A percentile compares a stretch with the other conserved stretches of the same genome.
phyloP scores from a whole-genome alignment of 30 jellyfish, hydroid and myxozoan species.

The Aurelia coerulea region DNA sequence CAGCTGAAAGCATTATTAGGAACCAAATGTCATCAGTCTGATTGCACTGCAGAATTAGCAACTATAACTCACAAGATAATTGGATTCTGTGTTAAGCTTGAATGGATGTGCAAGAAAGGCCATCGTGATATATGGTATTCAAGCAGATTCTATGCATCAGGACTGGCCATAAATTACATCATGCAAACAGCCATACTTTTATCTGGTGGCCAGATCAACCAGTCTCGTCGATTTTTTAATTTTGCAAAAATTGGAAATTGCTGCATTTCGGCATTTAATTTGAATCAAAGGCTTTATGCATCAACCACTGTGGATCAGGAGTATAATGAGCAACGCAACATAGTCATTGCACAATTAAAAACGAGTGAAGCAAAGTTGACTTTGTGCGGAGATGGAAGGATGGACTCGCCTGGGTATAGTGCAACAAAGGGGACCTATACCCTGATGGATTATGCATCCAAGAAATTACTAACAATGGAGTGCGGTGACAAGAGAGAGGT shows the following conservation, averaged over 20 bases:
- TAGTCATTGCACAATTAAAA: too few relatives aligned
- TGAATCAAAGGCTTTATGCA: constrained; percentile 16
- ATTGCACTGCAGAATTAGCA: too few relatives aligned
- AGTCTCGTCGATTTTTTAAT: not conserved
- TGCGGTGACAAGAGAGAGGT: too few relatives aligned
- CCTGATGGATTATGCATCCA: too few relatives aligned
- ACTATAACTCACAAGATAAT: too few relatives aligned
- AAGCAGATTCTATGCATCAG: constrained; percentile 29
- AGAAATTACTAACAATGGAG: too few relatives aligned
- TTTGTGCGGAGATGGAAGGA: too few relatives aligned
- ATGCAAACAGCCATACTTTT: constrained; percentile 23
- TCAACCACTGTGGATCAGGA: constrained; percentile 35
- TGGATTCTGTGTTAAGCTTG: constrained; percentile 14
- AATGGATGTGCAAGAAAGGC: constrained; percentile 30
- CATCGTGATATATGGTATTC: constrained; percentile 35
- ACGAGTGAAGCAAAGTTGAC: too few relatives aligned
- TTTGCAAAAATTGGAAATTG: constrained; percentile 9
- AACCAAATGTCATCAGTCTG: too few relatives aligned
- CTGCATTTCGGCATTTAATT: constrained; percentile 3
- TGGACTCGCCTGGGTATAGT: too few relatives aligned
- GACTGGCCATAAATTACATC: constrained; percentile 26
- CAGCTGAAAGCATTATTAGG: too few relatives aligned
- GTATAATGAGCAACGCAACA: not conserved
- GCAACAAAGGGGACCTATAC: too few relatives aligned
- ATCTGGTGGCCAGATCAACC: constrained; percentile 8